Conservation (phyloP, 2,113 vertebrate genomes). For the Pagrus major region DNA sequence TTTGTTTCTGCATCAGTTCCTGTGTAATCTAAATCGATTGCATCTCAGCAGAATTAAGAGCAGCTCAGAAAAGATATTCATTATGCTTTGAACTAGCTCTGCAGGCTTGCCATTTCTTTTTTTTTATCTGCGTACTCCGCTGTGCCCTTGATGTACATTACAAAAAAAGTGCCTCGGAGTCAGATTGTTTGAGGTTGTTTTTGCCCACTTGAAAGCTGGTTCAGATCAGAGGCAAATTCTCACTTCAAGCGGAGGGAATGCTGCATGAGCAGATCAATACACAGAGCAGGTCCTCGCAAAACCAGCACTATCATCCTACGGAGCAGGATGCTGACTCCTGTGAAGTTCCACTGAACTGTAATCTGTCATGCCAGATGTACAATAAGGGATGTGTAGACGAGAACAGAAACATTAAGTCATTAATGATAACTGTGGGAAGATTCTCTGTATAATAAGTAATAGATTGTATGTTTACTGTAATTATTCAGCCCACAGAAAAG, state of each 20-base stretch:
- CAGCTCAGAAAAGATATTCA: constrained; percentile 24
- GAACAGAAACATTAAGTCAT: neutral
- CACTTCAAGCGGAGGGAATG: constrained; percentile 45
- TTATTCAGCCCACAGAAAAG: neutral
- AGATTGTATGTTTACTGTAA: neutral
- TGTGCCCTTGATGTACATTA: constrained; percentile 27
- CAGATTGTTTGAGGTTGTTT: constrained; percentile 62
- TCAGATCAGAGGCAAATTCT: constrained; percentile 60
- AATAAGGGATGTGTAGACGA: neutral
- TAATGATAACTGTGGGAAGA: neutral
- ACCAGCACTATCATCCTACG: constrained; percentile 26
- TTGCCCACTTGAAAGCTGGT: constrained; percentile 53
- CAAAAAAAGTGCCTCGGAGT: constrained; percentile 50
- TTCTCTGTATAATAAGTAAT: neutral
- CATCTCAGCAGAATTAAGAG: constrained; percentile 21
- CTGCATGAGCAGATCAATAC: constrained; percentile 72
- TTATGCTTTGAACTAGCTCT: constrained; percentile 29
- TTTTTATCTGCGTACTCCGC: constrained; percentile 24
- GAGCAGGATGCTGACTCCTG: constrained; percentile 33
- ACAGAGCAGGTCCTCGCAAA: constrained; percentile 15
- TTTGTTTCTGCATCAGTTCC: constrained; percentile 11
- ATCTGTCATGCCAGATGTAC: constrained; percentile 20
- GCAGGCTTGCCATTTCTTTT: neutral
- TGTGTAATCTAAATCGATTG: constrained; percentile 17
- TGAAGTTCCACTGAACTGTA: constrained; percentile 39